Evolutionary conservation across 2,888 invertebrate species (phyloP), one percentile per base, ranked within the genome.

Genomic region (Vanessa cardui): DNA sequence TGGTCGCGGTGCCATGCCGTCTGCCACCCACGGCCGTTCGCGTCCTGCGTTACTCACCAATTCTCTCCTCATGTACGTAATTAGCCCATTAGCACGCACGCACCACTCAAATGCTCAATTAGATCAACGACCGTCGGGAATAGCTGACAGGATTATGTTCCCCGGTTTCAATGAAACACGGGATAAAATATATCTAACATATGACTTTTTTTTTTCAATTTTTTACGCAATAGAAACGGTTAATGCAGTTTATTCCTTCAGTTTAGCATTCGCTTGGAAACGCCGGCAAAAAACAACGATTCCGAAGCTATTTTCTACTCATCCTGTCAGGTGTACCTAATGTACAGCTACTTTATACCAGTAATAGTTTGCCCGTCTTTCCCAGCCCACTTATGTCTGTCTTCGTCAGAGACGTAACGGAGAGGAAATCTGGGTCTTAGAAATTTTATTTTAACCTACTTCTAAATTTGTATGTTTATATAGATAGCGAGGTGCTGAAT

Each of bases 81-180:
- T 92, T 91, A 92, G 87, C 75, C 90, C 87, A 90, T 91, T 89
- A 91, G 86, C 89, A 88, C 89, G 88, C 91, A 92, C 92, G 92
- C 88, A 88, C 85, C 82, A 85, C 86, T 87, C 89, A 90, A 90
- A 89, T 88, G 90, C 87, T 91, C 92, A 92, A 92, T 92, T 92
- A 83, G 82, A 83, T 79, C 80, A 83, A 90, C 89, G 90, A 88
- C 89, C 88, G 90, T 80, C 89, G 85, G 83, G 83, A 84, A 86
- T 85, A 82, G 83, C 82, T 79, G 78, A 76, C 78, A 78, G 83
- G 86, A 89, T 88, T 87, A 88, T 83, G 83, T 82, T 79, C 84
- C 86, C 84, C 82, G 76, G 81, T 77, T 81, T 80, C 80, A 82
- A 82, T 84, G 80, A 80, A 83, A 79, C 80, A 79, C 79, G 77